These are phyloP conservation scores for Philopedon plagiatum DNA, from an alignment of 2,888 invertebrate genomes.

Conservation along the genomic window DNA sequence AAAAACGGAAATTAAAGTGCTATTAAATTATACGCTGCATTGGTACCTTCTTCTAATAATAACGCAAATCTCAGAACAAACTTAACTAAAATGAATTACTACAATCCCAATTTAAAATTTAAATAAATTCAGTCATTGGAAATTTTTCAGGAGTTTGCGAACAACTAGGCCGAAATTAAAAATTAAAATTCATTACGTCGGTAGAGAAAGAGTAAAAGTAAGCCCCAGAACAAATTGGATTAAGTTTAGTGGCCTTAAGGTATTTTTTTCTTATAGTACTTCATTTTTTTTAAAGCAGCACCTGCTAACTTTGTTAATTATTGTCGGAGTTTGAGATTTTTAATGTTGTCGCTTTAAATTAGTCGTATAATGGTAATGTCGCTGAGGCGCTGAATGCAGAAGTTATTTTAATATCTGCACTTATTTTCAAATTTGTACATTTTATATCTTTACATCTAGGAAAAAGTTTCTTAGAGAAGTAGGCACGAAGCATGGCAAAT, in stretches of 20 bases:
- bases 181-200: slow-evolving; percentile 42
- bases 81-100: slow-evolving; percentile 27
- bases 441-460: too few species aligned
- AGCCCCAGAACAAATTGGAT: slow-evolving; percentile 34
- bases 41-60: not conserved
- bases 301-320: slow-evolving; percentile 3
- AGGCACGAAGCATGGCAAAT: too few species aligned
- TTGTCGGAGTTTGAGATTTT: not conserved
- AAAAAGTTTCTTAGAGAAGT: too few species aligned
- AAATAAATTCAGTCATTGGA: slow-evolving; percentile 4
- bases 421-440: too few species aligned
- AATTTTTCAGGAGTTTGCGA: slow-evolving; percentile 33
- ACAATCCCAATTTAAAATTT: slow-evolving; percentile 33
- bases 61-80: slow-evolving; percentile 1
- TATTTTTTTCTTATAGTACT: slow-evolving; percentile 3
- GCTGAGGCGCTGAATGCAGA: too few species aligned
- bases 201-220: slow-evolving; percentile 39
- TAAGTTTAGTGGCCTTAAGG: slow-evolving; percentile 23
- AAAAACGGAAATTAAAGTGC: too few species aligned
- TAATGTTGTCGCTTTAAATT: not conserved
- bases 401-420: too few species aligned
- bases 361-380: not conserved
- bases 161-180: slow-evolving; percentile 40
- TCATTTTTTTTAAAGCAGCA: not conserved
- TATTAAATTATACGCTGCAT: too few species aligned